These are phyloP conservation scores for Nicator chloris DNA, from an alignment of 2,113 vertebrate genomes.

Conservation along the genomic window DNA sequence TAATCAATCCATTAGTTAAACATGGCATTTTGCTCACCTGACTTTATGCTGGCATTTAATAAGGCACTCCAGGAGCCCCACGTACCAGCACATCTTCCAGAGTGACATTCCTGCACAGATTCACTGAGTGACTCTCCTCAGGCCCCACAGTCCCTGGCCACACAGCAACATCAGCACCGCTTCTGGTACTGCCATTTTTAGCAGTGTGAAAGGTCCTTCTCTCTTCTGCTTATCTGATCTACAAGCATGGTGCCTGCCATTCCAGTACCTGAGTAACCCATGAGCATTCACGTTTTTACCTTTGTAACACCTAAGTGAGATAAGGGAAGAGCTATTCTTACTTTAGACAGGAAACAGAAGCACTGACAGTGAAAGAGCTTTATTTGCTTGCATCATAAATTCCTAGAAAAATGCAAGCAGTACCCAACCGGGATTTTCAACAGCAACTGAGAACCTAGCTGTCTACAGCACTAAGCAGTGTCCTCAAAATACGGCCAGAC, in stretches of 20 bases:
- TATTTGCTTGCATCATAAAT: not conserved
- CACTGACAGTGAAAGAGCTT: not conserved
- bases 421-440: not conserved
- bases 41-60: not conserved
- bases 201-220: not conserved
- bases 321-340: not conserved
- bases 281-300: not conserved
- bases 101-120: not conserved
- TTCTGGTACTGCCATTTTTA: not conserved
- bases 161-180: rapidly evolving
- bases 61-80: not conserved
- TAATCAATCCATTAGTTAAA: not conserved
- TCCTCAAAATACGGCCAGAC: not conserved
- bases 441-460: not conserved
- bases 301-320: not conserved
- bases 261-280: not conserved
- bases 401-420: not conserved
- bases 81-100: not conserved
- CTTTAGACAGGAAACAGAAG: not conserved
- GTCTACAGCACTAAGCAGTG: not conserved
- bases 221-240: not conserved
- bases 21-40: not conserved
- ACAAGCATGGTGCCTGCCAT: not conserved
- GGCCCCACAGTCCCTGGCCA: not conserved
- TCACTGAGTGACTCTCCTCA: not conserved